Evolutionary conservation across 2,113 vertebrate species (phyloP).

Genomic region (Hyaena hyaena): DNA sequence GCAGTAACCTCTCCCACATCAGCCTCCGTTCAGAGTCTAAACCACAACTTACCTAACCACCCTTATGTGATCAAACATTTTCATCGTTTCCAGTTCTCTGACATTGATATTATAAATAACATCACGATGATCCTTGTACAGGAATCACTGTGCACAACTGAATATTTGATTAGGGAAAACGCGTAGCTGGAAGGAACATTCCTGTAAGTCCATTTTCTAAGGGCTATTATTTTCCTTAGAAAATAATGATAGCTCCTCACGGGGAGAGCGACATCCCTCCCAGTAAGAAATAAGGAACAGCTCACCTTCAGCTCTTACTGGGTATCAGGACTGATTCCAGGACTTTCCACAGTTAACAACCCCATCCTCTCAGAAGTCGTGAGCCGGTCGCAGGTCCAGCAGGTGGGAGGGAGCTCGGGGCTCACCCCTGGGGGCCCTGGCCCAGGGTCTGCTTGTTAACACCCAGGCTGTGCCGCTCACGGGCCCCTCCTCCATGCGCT

Average conservation of each 20-base stretch:
- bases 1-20: background rate
- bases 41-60: background rate
- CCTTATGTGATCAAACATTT: background rate
- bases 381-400: background rate
- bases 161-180: background rate
- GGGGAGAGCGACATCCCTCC: background rate
- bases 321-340: background rate
- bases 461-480: fast-evolving
- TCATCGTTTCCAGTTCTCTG: background rate
- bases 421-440: background rate
- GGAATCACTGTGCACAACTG: background rate
- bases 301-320: background rate
- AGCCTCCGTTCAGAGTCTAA: background rate
- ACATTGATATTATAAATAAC: background rate
- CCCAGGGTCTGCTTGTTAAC: background rate
- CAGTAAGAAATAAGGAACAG: background rate
- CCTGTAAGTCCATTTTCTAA: background rate
- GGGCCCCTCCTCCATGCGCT: background rate
- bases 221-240: background rate
- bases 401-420: background rate
- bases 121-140: background rate
- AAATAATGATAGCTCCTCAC: background rate
- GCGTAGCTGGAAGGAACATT: background rate
- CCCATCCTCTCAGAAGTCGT: too few species aligned
- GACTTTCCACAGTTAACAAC: background rate